phyloP scores from a whole-genome alignment of 2,888 invertebrate species.

The Seira musarum region DNA sequence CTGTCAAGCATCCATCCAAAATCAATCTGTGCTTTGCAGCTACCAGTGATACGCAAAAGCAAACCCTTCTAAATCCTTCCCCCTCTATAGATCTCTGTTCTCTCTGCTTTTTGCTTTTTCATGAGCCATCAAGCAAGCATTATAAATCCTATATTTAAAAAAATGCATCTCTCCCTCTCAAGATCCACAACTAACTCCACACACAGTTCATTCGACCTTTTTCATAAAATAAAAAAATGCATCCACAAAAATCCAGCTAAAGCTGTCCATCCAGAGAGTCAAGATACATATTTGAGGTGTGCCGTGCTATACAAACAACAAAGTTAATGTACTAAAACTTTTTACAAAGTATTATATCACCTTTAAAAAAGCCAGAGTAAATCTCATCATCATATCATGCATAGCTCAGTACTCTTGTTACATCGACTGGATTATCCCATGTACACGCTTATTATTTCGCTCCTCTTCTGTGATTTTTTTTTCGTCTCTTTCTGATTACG shows the following conservation, averaged over 20 bases:
- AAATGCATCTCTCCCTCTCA: constrained; percentile 10
- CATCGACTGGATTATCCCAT: not conserved
- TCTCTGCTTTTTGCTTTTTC: not conserved
- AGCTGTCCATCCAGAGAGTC: not conserved
- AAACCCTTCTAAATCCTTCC: not conserved
- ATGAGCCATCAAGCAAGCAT: not conserved
- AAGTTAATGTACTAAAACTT: not conserved
- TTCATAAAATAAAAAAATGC: not conserved
- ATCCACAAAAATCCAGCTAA: not conserved
- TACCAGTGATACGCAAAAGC: not conserved
- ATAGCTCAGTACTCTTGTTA: not conserved
- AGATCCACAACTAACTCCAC: not conserved
- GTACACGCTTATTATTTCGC: not conserved
- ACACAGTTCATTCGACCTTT: not conserved
- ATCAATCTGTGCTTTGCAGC: not conserved
- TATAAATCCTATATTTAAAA: not conserved
- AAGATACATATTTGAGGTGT: not conserved
- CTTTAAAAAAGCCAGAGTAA: too few species aligned
- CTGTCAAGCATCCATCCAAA: too few species aligned
- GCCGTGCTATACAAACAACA: not conserved
- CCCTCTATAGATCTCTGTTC: not conserved
- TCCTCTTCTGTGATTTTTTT: not conserved
- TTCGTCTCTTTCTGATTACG: not conserved
- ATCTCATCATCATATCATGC: too few species aligned
- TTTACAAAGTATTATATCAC: too few species aligned